Percentiles rank a stretch among this genome's conserved stretches.
phyloP scores from a whole-genome alignment of 2,797 vertebrate genomes.

The Poeciliopsis gracilis region DNA sequence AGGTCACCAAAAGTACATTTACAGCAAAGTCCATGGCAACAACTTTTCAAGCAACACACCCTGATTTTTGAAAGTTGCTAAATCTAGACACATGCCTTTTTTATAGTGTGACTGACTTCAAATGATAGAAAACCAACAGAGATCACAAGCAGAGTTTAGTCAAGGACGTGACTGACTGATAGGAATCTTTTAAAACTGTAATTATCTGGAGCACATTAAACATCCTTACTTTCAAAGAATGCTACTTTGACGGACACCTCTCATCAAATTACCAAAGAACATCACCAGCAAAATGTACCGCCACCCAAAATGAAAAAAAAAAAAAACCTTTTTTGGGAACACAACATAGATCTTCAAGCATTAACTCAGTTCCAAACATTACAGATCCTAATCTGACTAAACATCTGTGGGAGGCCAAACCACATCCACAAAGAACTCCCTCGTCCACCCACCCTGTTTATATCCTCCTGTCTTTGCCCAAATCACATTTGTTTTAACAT shows the following conservation, averaged over 20 bases:
- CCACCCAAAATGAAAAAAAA: not conserved
- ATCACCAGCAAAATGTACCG: not conserved
- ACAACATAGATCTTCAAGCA: not conserved
- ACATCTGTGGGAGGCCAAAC: conserved; percentile 6
- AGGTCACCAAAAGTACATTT: not conserved
- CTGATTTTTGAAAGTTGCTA: not conserved
- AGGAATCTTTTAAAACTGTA: not conserved
- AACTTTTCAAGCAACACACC: not conserved
- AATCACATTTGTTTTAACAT: not conserved
- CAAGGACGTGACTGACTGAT: not conserved
- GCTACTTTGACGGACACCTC: not conserved
- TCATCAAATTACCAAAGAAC: not conserved
- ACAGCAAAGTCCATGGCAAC: not conserved
- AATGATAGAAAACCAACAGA: not conserved
- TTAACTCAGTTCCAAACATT: not conserved
- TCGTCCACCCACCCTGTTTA: not conserved
- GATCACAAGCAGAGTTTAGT: not conserved
- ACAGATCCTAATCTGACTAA: not conserved
- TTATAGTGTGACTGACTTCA: not conserved
- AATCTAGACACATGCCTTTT: not conserved
- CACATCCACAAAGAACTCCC: conserved; percentile 3
- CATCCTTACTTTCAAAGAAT: not conserved
- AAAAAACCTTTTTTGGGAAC: not conserved
- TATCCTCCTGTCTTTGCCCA: not conserved
- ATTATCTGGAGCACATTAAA: not conserved